Evolutionary conservation across 2,888 invertebrate species (phyloP).

Genomic region (Gymnoscelis rufifasciata): DNA sequence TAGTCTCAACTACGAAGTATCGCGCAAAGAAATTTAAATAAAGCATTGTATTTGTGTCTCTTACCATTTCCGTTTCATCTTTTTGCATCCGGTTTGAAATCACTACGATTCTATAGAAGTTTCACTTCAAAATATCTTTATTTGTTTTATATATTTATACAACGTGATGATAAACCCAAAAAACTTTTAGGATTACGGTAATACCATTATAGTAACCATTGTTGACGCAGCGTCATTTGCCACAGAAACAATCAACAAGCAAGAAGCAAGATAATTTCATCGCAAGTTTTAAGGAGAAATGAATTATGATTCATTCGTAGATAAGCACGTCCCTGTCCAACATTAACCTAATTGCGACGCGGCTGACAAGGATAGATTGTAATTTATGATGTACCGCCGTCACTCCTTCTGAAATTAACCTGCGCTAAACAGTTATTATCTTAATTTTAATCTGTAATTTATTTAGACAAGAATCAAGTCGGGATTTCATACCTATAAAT

Average conservation of each 20-base stretch:
- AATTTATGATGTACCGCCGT: slow-evolving; percentile 46
- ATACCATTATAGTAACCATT: neutral
- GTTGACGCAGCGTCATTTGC: slow-evolving; percentile 1
- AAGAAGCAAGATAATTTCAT: slow-evolving; percentile 16
- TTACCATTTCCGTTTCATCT: too few relatives aligned
- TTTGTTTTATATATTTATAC: too few relatives aligned
- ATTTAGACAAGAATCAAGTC: too few relatives aligned
- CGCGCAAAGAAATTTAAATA: too few relatives aligned
- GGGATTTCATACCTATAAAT: too few relatives aligned
- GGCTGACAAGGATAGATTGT: slow-evolving; percentile 54
- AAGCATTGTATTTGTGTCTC: too few relatives aligned
- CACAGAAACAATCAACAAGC: slow-evolving; percentile 12
- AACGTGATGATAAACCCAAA: too few relatives aligned
- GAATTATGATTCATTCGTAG: slow-evolving; percentile 23
- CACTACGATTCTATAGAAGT: too few relatives aligned
- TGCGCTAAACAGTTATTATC: slow-evolving; percentile 27
- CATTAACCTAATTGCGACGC: slow-evolving; percentile 38
- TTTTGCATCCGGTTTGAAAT: too few relatives aligned
- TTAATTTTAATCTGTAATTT: neutral
- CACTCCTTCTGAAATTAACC: slow-evolving; percentile 40
- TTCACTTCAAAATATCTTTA: too few relatives aligned
- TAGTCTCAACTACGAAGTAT: too few relatives aligned
- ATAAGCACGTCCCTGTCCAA: slow-evolving; percentile 37
- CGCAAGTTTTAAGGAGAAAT: slow-evolving; percentile 18
- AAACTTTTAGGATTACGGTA: too few relatives aligned